Evolutionary conservation across 2,888 invertebrate genomes (phyloP).

Genomic region (Phymatocera aterrima): DNA sequence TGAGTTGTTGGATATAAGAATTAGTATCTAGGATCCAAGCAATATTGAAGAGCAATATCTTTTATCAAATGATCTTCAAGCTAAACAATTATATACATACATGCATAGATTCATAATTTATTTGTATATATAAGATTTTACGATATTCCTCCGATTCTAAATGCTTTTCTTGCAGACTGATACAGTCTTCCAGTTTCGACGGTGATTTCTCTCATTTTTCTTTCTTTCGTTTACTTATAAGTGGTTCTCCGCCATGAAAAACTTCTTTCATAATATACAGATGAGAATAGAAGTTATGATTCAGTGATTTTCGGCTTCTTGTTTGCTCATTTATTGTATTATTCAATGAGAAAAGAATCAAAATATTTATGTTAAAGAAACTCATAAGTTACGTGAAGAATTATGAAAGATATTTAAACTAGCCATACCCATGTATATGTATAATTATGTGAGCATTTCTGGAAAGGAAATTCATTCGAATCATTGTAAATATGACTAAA

Average conservation of each 20-base stretch:
- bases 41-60: slow-evolving; percentile 16
- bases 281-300: not conserved
- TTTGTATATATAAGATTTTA: not conserved
- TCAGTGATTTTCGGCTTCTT: not conserved
- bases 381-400: not conserved
- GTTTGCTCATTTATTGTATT: slow-evolving; percentile 26
- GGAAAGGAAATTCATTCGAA: slow-evolving; percentile 29
- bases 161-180: slow-evolving; percentile 24
- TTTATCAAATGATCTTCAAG: not conserved
- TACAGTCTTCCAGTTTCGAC: slow-evolving; percentile 29
- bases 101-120: slow-evolving; percentile 10
- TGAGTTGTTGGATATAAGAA: not conserved
- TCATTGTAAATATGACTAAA: slow-evolving; percentile 51
- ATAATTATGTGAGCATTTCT: not conserved
- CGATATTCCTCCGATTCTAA: not conserved
- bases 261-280: slow-evolving; percentile 7
- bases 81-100: not conserved
- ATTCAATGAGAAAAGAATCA: not conserved
- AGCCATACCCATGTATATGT: not conserved
- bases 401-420: not conserved
- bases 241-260: slow-evolving; percentile 11
- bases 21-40: not conserved
- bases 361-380: not conserved
- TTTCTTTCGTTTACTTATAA: not conserved
- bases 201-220: not conserved